Evolutionary conservation across 1,140 invertebrate genomes (phyloP), one percentile per base, ranked within the genome.

Genomic region (Oncopodura yosiiana): DNA sequence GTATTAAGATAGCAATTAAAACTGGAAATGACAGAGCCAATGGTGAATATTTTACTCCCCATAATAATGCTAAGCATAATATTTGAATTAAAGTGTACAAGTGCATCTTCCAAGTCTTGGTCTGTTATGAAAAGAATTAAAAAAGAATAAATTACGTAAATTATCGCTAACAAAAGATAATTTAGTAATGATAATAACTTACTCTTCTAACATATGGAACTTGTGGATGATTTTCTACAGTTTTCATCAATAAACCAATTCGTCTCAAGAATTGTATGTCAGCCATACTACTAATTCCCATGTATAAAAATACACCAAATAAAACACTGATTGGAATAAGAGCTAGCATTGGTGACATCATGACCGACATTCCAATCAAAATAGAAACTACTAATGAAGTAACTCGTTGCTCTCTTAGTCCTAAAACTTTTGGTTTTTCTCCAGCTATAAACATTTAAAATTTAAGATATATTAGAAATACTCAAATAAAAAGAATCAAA

Each of bases 241-340:
- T 90, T 81, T 93, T 91, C 58, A 94, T 82, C 39, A 93, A 80
- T 9, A 96, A 72, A 58, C 84, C 79, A 45, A 87, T 73, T 38
- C 87, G 76, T 60, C 94, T 88, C 69, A 91, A 90, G 66, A 95
- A 80, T 71, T 95, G 91, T 18, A 94, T 88, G 37, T 90, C 90
- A 66, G 83, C 86, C 26, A 90, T 84, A 1, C 90, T 87, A 0
- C 89, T 88, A 45, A 94, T 81, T 36, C 94, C 94, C 84, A 97
- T 91, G 73, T 97, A 97, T 0, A 97, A 75, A 69, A 97, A 97
- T 3, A 97, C 87, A 29, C 94, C 94, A 68, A 96, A 91, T 4
- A 97, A 75, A 43, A 94, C 91, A 8, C 92, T 81, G 77, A 95
- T 86, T 3, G 93, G 92, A 46, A 95, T 85, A n/a, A 83, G 72